Percentiles rank a stretch among this genome's conserved stretches.
Evolutionary conservation across 2,797 vertebrate genomes (phyloP).

Genomic region (Synanceia verrucosa): DNA sequence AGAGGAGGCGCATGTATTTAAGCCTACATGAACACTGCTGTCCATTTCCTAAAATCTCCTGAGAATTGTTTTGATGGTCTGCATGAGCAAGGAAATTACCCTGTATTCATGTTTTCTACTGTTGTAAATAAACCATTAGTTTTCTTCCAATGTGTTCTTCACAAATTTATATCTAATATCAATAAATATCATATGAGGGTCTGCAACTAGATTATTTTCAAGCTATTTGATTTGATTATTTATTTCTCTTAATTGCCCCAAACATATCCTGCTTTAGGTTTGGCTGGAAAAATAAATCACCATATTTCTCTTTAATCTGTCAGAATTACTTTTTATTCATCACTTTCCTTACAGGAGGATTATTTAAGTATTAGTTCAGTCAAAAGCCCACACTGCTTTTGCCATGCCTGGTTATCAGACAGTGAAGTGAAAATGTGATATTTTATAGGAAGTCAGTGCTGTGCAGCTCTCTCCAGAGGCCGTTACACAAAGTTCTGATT

Average conservation of each 20-base stretch:
- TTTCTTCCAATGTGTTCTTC: not conserved
- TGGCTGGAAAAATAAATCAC: not conserved
- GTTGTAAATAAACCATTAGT: not conserved
- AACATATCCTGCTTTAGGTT: not conserved
- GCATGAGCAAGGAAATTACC: not conserved
- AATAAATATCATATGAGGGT: not conserved
- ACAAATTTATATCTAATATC: not conserved
- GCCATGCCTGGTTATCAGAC: slow-evolving; percentile 10
- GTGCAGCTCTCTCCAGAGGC: slow-evolving; percentile 22
- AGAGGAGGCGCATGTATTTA: not conserved
- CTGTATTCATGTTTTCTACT: not conserved
- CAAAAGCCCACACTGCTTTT: slow-evolving; percentile 2
- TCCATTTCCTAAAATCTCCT: not conserved
- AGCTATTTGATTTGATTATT: not conserved
- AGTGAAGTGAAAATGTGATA: slow-evolving; percentile 6
- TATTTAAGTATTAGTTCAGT: slow-evolving; percentile 1
- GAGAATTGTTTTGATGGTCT: not conserved
- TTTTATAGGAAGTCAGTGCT: slow-evolving; percentile 14
- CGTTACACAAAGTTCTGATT: slow-evolving; percentile 17
- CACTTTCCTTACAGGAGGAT: not conserved
- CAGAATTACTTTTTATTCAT: not conserved
- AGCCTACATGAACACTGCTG: not conserved
- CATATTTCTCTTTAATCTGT: not conserved
- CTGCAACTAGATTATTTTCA: not conserved
- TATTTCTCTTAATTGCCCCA: not conserved